phyloP scores from a whole-genome alignment of 2,797 vertebrate species.

The Etheostoma nigrum region DNA sequence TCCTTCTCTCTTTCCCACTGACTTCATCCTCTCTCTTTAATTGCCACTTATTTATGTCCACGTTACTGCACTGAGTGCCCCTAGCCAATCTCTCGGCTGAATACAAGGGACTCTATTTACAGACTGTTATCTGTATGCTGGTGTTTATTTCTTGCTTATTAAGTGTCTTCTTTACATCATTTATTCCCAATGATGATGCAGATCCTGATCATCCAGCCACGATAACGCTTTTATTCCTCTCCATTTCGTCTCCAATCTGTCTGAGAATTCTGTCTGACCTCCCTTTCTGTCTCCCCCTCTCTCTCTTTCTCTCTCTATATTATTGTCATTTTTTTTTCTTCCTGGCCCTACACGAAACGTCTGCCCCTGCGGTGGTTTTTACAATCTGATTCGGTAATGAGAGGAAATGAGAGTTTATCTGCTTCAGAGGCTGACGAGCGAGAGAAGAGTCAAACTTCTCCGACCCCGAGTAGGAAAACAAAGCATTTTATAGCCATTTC shows the following conservation, averaged over 20 bases:
- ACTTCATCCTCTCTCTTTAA: slow-evolving; percentile 23
- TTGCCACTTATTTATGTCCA: slow-evolving; percentile 26
- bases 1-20: slow-evolving; percentile 12
- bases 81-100: slow-evolving; percentile 2
- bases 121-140: background rate
- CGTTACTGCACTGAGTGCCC: slow-evolving; percentile 18
- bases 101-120: slow-evolving; percentile 8
- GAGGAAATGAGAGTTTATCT: slow-evolving; percentile 64
- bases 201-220: background rate
- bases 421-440: slow-evolving; percentile 39
- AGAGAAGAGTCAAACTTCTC: slow-evolving; percentile 44
- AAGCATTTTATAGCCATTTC: slow-evolving; percentile 32
- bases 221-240: background rate
- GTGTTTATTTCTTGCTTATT: slow-evolving; percentile 20
- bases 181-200: slow-evolving; percentile 14
- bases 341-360: slow-evolving; percentile 11
- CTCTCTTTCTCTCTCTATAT: background rate
- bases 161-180: slow-evolving; percentile 15
- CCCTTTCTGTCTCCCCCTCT: slow-evolving; percentile 11
- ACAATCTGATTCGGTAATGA: slow-evolving; percentile 60
- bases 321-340: slow-evolving; percentile 11
- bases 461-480: slow-evolving; percentile 35
- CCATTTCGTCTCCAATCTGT: slow-evolving; percentile 8
- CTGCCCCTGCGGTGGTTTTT: slow-evolving; percentile 37
- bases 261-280: slow-evolving; percentile 9